These are phyloP conservation scores for Catagonus wagneri DNA, from an alignment of 2,113 vertebrate genomes.

Conservation along the genomic window DNA sequence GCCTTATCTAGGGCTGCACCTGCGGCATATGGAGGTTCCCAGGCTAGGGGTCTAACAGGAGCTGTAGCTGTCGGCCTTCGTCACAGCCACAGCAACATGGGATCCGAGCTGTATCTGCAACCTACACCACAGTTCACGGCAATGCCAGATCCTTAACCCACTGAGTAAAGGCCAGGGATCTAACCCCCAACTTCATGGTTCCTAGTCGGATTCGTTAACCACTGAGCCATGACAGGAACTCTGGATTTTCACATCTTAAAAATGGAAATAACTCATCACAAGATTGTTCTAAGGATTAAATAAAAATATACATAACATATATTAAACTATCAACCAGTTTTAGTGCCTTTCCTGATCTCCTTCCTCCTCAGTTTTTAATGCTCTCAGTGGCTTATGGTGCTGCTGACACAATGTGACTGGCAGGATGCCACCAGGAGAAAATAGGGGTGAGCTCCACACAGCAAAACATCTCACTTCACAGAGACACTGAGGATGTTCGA, in stretches of 20 bases:
- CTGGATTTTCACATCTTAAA: conserved; percentile 28
- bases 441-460: background rate
- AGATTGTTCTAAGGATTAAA: background rate
- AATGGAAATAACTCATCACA: background rate
- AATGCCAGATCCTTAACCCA: too few species aligned
- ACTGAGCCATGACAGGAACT: too few species aligned
- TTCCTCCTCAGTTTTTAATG: background rate
- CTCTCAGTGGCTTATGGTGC: background rate
- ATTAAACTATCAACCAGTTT: conserved; percentile 3
- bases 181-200: too few species aligned
- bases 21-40: too few species aligned
- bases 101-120: too few species aligned
- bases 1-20: too few species aligned
- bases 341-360: background rate
- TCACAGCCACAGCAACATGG: too few species aligned
- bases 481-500: background rate
- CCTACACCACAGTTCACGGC: too few species aligned
- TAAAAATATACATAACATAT: background rate
- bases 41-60: too few species aligned
- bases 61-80: too few species aligned
- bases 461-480: background rate
- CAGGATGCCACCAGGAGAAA: background rate
- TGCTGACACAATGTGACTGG: background rate
- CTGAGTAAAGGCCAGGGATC: too few species aligned
- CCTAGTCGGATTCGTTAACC: too few species aligned